Evolutionary conservation across 92 coral and sea anemone genomes (phyloP), one percentile per base, ranked within the genome.

Genomic region (Meandrina meandrites): DNA sequence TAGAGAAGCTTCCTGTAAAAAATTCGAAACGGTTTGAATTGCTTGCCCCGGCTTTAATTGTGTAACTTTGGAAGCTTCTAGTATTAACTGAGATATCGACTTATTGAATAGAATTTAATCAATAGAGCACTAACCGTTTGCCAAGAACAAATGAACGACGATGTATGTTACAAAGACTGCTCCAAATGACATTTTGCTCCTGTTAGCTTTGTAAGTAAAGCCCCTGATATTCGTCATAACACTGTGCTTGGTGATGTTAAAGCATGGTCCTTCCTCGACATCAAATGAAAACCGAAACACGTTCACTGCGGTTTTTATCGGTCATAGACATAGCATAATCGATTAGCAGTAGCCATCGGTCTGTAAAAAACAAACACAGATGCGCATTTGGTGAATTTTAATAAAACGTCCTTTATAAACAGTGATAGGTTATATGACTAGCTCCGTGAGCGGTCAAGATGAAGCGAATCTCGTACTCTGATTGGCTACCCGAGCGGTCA

Each of bases 301-400:
- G 78, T 35, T 36, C 10, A 28, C 15, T 73, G 24, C 17, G 13
- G 30, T 37, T 34, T 79, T 32, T 7, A 40, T 56, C 31, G 70
- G 28, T 53, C 42, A 53, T 50, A 28, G 24, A 21, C 14, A 28
- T 5, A 0, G 81, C 60, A 78, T 79, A 5, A n/a, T 34, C 42
- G 5, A 78, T 78, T 78, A 30, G 42, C 10, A 8, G 28, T 31
- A 47, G 36, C 24, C 36, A 8, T 69, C 45, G 66, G 47, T 34
- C 28, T 22, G n/a, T 31, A 16, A 56, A 79, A 31, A 21, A 53
- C 82, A 79, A 53, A 79, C 82, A 79, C 82, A 80, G 34, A 32
- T 62, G 74, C 74, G 17, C 28, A 18, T 78, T 73, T 78, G 42
- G 27, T 17, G 42, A 30, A 28, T 79, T 78, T 79, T 79, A 79